These are phyloP conservation scores for Erynnis tages DNA, from an alignment of 2,888 invertebrate species.

Conservation along the genomic window DNA sequence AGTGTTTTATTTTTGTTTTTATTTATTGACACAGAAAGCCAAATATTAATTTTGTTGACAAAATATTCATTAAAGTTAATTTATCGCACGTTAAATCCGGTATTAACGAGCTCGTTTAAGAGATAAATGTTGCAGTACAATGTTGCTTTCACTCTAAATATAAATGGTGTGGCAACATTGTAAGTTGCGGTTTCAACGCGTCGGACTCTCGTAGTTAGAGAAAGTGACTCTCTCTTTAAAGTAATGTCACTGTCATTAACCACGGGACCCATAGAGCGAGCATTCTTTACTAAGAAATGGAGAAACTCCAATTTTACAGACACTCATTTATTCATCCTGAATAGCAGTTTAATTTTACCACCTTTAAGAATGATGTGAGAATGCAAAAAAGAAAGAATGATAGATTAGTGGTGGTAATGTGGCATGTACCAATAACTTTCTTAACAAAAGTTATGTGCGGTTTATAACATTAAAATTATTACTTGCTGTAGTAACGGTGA, in stretches of 20 bases:
- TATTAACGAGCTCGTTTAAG: constrained; percentile 23
- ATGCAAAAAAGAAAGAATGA: no score
- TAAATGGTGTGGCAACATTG: constrained; percentile 16
- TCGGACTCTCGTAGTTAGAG: constrained; percentile 9
- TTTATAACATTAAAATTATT: no score
- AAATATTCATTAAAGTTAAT: constrained; percentile 23
- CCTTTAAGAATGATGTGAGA: background rate
- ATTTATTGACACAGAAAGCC: background rate
- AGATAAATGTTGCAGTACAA: constrained; percentile 25
- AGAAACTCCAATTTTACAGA: background rate
- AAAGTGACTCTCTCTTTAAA: constrained; percentile 27
- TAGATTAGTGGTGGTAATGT: no score
- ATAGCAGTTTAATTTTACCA: no score
- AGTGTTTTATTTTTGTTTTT: no score
- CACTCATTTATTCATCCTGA: no score
- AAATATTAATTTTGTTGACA: constrained; percentile 21
- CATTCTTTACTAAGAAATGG: constrained; percentile 4
- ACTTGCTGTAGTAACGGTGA: no score
- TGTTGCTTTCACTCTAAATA: constrained; percentile 21
- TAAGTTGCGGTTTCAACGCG: constrained; percentile 5
- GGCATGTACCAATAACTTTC: no score
- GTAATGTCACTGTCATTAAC: constrained; percentile 9
- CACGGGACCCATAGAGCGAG: background rate
- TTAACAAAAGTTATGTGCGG: no score
- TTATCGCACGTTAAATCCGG: constrained; percentile 7